Conservation (phyloP, 1,140 invertebrate genomes). For the Zaprionus taronus region DNA sequence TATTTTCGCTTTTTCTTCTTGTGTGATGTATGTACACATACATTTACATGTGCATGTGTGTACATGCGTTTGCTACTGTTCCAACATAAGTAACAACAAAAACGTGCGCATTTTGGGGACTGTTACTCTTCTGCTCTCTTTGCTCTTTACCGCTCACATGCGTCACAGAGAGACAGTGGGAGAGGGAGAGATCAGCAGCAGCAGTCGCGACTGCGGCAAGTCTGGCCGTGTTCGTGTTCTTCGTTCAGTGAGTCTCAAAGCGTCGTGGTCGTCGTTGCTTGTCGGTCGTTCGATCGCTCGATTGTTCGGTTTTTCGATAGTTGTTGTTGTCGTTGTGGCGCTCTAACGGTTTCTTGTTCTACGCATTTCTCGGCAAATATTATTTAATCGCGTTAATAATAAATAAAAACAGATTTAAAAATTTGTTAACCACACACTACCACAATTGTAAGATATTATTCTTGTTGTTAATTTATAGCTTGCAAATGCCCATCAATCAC, state of each 20-base stretch:
- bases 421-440: constrained; percentile 49
- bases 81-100: constrained; percentile 34
- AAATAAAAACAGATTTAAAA: constrained; percentile 46
- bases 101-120: constrained; percentile 46
- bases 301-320: constrained; percentile 17
- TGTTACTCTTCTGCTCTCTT: constrained; percentile 34
- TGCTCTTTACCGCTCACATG: constrained; percentile 11
- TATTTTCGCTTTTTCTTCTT: constrained; percentile 56
- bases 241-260: constrained; percentile 72
- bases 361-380: constrained; percentile 53
- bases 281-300: constrained; percentile 49
- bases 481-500: constrained; percentile 35
- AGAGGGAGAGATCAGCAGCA: constrained; percentile 17
- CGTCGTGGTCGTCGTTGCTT: constrained; percentile 65
- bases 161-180: constrained; percentile 35
- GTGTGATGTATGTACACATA: neutral
- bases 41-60: constrained; percentile 2
- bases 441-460: constrained; percentile 70
- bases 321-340: constrained; percentile 28
- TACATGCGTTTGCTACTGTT: constrained; percentile 27
- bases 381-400: constrained; percentile 59
- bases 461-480: constrained; percentile 40
- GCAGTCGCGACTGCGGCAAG: constrained; percentile 28
- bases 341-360: constrained; percentile 60
- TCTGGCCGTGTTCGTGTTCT: constrained; percentile 29